Base-by-base conservation (phyloP, 64 coral and sea anemone species). In the Actinia equina region DNA sequence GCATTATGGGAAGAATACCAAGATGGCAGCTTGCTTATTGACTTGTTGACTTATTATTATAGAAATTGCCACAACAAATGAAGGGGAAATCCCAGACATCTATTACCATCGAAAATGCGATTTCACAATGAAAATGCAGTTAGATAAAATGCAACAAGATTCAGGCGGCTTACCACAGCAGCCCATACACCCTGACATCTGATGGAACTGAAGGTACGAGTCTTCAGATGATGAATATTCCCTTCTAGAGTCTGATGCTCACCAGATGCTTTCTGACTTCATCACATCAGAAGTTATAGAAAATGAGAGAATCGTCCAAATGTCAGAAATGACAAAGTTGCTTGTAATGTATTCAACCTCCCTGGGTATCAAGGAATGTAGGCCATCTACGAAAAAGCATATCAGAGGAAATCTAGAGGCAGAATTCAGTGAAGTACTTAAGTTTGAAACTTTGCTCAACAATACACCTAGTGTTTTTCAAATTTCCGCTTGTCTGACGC, bases 401-500 rank as follows among this genome's bases (percentile, higher is more conserved):
- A 44, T 86, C 54, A 27, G 89, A 51, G 56, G 84, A 82, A 91
- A 80, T 6, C 89, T 91, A 87, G 74, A 92, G 46, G 46, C 15
- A 71, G 79, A 92, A 61, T 92, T 88, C 78, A 61, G 52, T 59
- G 55, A 49, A 43, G 20, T 71, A 22, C 58, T 93, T 15, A 80
- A 93, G 41, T 93, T 88, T 88, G 91, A 93, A 93, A 86, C 88
- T 59, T 79, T 93, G 30, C 82, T 77, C 78, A 80, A 82, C 8
- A 93, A 93, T 82, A 93, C 85, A n/a, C n/a, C n/a, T n/a, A n/a
- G n/a, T n/a, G n/a, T n/a, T n/a, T n/a, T n/a, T n/a, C n/a, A n/a
- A n/a, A n/a, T n/a, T n/a, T n/a, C 18, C 80, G 91, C 7, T 10
- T 93, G 60, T 93, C 88, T 89, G 88, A 80, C 44, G 89, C 89